Evolutionary conservation across 2,888 invertebrate species (phyloP), one percentile per base, ranked within the genome.

Genomic region (Margaritifera margaritifera): DNA sequence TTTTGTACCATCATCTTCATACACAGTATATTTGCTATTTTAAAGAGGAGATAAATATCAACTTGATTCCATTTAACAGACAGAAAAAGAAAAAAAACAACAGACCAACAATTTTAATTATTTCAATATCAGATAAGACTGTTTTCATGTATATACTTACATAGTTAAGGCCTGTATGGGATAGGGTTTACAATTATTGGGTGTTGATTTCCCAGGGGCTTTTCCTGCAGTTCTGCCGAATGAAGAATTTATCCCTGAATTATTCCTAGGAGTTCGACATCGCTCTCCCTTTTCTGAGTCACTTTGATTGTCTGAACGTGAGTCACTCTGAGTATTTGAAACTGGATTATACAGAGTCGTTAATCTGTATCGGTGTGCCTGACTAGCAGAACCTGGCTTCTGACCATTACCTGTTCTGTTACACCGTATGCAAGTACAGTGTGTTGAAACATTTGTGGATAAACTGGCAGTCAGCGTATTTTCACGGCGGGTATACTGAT

Each of bases 141-240:
- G n/a, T n/a, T 15, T 42, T 42, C 20, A 6, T 15, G 19, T 15
- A 31, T 11, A 56, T 72, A 80, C 80, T 78, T 79, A 80, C 80
- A 80, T 77, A 50, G 80, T 79, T 27, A 80, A 64, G 20, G 78
- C 73, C 60, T 78, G 81, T 42, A 78, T 50, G 0, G 78, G 78
- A 50, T 78, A 75, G 1, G 42, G 42, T 42, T 42, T 42, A 42
- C 11, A 42, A 42, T 42, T 42, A 42, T 15, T 42, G 42, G 42
- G 15, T 42, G 15, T 15, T 15, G 42, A 42, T 42, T 42, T 42
- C 42, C 42, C 42, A 42, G 42, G 42, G 42, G 42, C 42, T 15
- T 15, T 42, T 42, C 72, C 72, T 54, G 68, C 58, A 15, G 65
- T 53, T 24, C 62, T 57, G 6, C 62, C 62, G 62, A 69, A 69